phyloP scores from a whole-genome alignment of 2,797 vertebrate genomes.

The Stomatorhinus walkeri region DNA sequence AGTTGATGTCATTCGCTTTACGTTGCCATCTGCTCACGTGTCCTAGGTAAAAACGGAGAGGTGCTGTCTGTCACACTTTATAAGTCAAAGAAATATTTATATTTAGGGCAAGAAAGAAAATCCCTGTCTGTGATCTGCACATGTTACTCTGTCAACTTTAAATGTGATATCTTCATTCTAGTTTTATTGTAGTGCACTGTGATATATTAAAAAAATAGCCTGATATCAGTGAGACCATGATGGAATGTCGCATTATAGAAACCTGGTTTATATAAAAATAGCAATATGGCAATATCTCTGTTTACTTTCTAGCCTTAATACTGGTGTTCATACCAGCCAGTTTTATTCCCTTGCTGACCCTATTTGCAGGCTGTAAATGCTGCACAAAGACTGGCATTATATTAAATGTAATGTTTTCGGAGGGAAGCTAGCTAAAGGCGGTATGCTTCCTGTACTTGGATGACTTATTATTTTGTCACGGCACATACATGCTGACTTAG shows the following conservation, averaged over 20 bases:
- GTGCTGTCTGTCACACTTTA: not conserved
- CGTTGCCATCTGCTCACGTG: not conserved
- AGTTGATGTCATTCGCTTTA: slow-evolving; percentile 2
- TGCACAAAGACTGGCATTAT: not conserved
- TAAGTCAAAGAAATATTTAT: not conserved
- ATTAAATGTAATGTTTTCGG: not conserved
- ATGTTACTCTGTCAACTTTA: not conserved
- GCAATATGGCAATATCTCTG: not conserved
- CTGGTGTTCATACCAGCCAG: not conserved
- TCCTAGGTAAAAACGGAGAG: not conserved
- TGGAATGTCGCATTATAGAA: not conserved
- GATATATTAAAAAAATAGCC: not conserved
- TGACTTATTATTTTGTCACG: not conserved
- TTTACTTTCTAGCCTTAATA: not conserved
- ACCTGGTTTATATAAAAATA: not conserved
- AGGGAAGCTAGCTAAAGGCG: not conserved
- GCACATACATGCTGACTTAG: not conserved
- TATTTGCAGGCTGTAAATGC: not conserved
- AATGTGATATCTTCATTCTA: not conserved
- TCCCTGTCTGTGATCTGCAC: not conserved
- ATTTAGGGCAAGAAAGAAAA: not conserved
- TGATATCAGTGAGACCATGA: not conserved
- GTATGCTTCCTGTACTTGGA: not conserved
- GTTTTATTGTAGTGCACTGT: not conserved
- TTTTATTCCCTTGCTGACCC: not conserved